Base-by-base conservation (phyloP, 1,140 invertebrate genomes). In the Zaprionus capensis region DNA sequence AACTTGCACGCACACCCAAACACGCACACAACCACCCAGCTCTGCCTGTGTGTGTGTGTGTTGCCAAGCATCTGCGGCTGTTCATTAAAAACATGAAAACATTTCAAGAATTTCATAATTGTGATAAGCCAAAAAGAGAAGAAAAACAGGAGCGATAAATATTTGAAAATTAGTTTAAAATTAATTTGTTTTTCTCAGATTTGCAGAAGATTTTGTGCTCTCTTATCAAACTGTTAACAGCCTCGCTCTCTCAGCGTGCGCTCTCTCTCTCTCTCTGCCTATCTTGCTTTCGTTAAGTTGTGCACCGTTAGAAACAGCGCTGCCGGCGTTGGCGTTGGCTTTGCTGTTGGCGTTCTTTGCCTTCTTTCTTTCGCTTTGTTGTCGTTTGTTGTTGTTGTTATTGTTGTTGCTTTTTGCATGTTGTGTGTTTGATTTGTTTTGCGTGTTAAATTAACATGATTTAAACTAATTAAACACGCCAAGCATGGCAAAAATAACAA, bases 381-480 rank as follows among this genome's bases (percentile, higher is more conserved):
- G 22, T 34, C n/a, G 57, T 51, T 67, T 56, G 0, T 20, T 17
- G 41, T 44, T 41, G 7, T 67, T n/a, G n/a, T n/a, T n/a, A n/a
- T n/a, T 49, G 6, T 46, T 51, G 64, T 20, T 61, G 64, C 17
- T n/a, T 28, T 38, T 58, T 38, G 34, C 34, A 46, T 41, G 20
- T 22, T 36, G 20, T 28, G n/a, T 31, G 31, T 57, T 72, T 41
- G 15, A 24, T 17, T 67, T 49, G 20, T 46, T 59, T 66, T 71
- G 74, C 62, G 61, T 49, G 58, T 26, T 68, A 57, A 68, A 77
- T 74, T 68, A 68, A 57, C 71, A 64, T 64, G 51, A 24, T 64
- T 68, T 77, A 77, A 73, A 63, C 64, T 67, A 73, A 77, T 73
- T 73, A 73, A 73, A 63, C 75, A 73, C 63, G 63, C 70, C 61